Conservation (phyloP, 2,888 invertebrate genomes). For the Cinara cedri region DNA sequence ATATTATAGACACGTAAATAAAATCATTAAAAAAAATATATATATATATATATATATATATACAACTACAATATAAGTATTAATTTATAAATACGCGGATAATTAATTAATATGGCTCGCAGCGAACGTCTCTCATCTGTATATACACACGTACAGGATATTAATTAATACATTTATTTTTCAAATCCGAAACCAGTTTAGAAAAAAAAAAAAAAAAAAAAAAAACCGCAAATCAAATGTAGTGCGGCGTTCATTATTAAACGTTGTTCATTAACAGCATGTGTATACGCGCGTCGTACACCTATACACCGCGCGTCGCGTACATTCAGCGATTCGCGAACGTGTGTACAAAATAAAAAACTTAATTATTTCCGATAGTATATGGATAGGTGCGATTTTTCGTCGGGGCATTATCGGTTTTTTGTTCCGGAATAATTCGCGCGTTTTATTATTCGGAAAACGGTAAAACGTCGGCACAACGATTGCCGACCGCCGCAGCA, state of each 20-base stretch:
- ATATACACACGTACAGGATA: neutral
- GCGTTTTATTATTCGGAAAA: too few species aligned
- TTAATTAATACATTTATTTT: constrained; percentile 29
- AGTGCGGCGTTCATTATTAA: neutral
- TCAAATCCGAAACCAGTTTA: neutral
- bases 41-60: neutral
- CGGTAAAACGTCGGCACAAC: too few species aligned
- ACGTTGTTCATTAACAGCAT: neutral
- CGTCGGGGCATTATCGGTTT: too few species aligned
- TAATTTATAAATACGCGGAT: neutral
- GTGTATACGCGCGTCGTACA: too few species aligned
- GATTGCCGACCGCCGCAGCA: too few species aligned
- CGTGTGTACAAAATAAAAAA: too few species aligned
- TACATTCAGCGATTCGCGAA: neutral
- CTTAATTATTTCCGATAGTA: too few species aligned
- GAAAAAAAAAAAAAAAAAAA: neutral
- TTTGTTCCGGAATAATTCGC: too few species aligned
- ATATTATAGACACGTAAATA: too few species aligned
- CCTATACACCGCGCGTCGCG: too few species aligned
- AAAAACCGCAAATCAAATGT: neutral
- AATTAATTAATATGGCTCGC: neutral
- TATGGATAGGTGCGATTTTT: neutral
- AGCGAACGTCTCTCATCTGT: neutral
- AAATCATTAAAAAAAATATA: too few species aligned
- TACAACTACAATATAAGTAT: neutral